Evolutionary conservation across 2,113 vertebrate species (phyloP).

Genomic region (Albula goreensis): DNA sequence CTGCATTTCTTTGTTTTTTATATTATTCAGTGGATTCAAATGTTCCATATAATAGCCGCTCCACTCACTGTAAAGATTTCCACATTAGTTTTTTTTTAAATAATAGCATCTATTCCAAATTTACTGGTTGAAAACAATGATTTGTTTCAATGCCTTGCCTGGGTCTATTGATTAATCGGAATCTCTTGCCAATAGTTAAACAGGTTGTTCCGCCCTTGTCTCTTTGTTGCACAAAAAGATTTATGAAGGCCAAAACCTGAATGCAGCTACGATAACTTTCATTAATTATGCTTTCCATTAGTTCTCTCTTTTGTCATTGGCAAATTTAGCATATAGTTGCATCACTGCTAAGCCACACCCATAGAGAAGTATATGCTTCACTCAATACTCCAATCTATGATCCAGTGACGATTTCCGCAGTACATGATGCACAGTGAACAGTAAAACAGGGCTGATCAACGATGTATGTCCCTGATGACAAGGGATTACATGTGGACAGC

Average conservation of each 20-base stretch:
- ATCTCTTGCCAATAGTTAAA: not conserved
- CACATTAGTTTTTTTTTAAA: not conserved
- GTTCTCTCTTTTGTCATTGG: not conserved
- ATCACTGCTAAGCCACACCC: not conserved
- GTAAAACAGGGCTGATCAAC: too few relatives aligned
- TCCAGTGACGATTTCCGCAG: not conserved
- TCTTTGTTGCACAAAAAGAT: not conserved
- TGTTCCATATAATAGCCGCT: not conserved
- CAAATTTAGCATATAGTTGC: not conserved
- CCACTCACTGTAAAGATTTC: not conserved
- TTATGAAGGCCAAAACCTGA: not conserved
- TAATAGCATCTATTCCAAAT: conserved; percentile 4
- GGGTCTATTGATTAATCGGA: not conserved
- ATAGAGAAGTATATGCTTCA: not conserved
- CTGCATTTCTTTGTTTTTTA: not conserved
- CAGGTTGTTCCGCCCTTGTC: not conserved
- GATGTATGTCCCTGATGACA: not conserved
- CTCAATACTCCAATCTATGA: not conserved
- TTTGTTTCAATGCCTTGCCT: not conserved
- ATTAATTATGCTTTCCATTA: not conserved
- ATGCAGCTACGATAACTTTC: not conserved
- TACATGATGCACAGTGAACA: too few relatives aligned
- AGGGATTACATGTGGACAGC: not conserved
- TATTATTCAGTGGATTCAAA: not conserved
- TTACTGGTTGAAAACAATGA: not conserved